Evolutionary conservation across 2,113 vertebrate genomes (phyloP).

Genomic region (Actinemys pallida): DNA sequence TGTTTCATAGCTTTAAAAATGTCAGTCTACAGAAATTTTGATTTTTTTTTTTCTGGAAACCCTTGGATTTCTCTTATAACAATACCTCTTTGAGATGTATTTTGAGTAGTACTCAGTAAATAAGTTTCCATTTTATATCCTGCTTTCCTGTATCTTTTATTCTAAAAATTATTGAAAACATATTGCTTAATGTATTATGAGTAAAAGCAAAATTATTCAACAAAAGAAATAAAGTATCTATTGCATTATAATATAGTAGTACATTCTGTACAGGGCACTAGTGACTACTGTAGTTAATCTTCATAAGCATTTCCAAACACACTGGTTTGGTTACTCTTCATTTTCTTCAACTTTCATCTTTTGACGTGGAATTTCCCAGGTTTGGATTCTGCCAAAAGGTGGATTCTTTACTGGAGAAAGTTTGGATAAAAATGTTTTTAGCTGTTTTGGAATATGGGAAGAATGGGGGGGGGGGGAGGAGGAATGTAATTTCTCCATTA

Average conservation of each 20-base stretch:
- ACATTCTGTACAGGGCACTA: background rate
- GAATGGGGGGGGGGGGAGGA: background rate
- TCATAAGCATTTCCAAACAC: background rate
- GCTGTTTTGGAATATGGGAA: background rate
- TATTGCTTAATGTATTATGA: background rate
- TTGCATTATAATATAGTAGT: constrained; percentile 10
- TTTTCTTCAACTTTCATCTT: background rate
- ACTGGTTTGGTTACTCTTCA: background rate
- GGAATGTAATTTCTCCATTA: constrained; percentile 3
- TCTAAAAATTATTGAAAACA: background rate
- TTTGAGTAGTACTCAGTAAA: background rate
- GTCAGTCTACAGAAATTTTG: constrained; percentile 30
- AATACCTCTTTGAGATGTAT: constrained; percentile 37
- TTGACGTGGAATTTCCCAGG: background rate
- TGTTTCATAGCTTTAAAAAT: constrained; percentile 56
- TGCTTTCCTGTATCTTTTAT: background rate
- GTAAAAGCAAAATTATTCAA: background rate
- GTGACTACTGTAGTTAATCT: constrained; percentile 1
- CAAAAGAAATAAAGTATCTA: background rate
- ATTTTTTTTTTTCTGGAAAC: constrained; percentile 58
- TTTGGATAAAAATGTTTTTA: constrained; percentile 13
- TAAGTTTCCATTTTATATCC: constrained; percentile 35
- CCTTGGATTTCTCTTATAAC: constrained; percentile 28
- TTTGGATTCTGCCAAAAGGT: background rate
- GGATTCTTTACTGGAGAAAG: background rate